These are phyloP conservation scores for Sinotaia quadrata DNA, from an alignment of 2,888 invertebrate genomes.

Conservation along the genomic window DNA sequence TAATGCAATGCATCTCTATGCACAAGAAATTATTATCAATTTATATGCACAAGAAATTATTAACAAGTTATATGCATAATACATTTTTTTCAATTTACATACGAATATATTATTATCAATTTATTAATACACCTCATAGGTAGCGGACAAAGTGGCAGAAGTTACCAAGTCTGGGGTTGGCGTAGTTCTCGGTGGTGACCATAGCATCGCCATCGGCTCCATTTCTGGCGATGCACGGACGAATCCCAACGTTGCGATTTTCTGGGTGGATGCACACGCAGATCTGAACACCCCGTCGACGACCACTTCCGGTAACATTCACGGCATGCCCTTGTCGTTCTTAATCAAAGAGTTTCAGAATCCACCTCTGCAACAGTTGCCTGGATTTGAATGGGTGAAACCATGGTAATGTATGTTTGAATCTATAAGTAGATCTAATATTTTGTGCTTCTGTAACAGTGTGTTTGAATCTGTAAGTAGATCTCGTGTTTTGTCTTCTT, in stretches of 20 bases:
- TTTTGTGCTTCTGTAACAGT: slow-evolving; percentile 14
- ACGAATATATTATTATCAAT: too few species aligned
- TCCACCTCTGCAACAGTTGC: slow-evolving; percentile 80
- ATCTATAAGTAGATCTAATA: too few species aligned
- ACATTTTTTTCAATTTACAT: too few species aligned
- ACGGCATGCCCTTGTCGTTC: slow-evolving; percentile 86
- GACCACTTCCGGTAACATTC: slow-evolving; percentile 84
- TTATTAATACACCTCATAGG: too few species aligned
- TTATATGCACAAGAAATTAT: too few species aligned
- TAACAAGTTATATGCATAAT: too few species aligned
- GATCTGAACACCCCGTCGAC: slow-evolving; percentile 92
- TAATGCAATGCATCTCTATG: too few species aligned
- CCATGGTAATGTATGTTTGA: slow-evolving; percentile 76
- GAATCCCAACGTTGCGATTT: slow-evolving; percentile 80
- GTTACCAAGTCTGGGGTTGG: slow-evolving; percentile 53
- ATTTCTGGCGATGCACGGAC: slow-evolving; percentile 68
- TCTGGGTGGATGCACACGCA: slow-evolving; percentile 94
- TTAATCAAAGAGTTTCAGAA: slow-evolving; percentile 82
- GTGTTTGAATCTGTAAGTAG: too few species aligned
- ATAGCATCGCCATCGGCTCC: slow-evolving; percentile 85
- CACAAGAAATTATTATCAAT: too few species aligned
- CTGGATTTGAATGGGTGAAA: slow-evolving; percentile 86
- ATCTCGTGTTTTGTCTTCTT: too few species aligned
- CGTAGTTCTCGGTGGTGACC: slow-evolving; percentile 90
- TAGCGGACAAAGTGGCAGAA: slow-evolving; percentile 54